A percentile compares a stretch with the other conserved stretches of the same genome.
Evolutionary conservation across 1,140 invertebrate species (phyloP).

Genomic region (Prorops nasuta): DNA sequence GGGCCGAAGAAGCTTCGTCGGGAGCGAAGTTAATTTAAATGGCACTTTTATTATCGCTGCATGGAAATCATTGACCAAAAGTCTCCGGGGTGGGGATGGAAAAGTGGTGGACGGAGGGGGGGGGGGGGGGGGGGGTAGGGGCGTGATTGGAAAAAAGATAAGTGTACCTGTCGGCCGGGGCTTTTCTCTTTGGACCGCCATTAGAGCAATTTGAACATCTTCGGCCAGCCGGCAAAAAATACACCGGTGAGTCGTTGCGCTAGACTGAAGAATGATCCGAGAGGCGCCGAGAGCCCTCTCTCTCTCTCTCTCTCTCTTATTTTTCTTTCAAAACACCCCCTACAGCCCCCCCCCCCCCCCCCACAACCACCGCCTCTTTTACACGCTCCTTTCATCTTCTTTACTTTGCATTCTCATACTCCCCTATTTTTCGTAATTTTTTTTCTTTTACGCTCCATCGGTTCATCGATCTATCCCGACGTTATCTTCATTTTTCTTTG

Average conservation of each 20-base stretch:
- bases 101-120: background rate
- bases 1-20: too few species aligned
- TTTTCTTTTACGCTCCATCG: slow-evolving; percentile 11
- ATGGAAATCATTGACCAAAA: too few species aligned
- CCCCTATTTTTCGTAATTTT: slow-evolving; percentile 11
- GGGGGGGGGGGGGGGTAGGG: background rate
- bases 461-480: too few species aligned
- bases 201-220: slow-evolving; percentile 53
- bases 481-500: too few species aligned
- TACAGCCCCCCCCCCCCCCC: slow-evolving; percentile 14
- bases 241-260: slow-evolving; percentile 43
- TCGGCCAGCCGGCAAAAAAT: slow-evolving; percentile 42
- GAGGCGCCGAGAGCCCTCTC: slow-evolving; percentile 43
- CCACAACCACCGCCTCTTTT: slow-evolving; percentile 16
- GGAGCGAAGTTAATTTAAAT: too few species aligned
- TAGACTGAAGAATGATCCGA: slow-evolving; percentile 54
- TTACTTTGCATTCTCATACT: background rate
- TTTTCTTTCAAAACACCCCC: background rate
- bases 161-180: slow-evolving; percentile 39
- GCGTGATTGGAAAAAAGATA: slow-evolving; percentile 25
- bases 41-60: too few species aligned
- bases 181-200: slow-evolving; percentile 40
- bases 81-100: background rate
- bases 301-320: slow-evolving; percentile 15
- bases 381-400: slow-evolving; percentile 4